Percentiles rank a stretch among this genome's conserved stretches.
Conservation (phyloP, 2,113 vertebrate species). For the Elachura formosa region DNA sequence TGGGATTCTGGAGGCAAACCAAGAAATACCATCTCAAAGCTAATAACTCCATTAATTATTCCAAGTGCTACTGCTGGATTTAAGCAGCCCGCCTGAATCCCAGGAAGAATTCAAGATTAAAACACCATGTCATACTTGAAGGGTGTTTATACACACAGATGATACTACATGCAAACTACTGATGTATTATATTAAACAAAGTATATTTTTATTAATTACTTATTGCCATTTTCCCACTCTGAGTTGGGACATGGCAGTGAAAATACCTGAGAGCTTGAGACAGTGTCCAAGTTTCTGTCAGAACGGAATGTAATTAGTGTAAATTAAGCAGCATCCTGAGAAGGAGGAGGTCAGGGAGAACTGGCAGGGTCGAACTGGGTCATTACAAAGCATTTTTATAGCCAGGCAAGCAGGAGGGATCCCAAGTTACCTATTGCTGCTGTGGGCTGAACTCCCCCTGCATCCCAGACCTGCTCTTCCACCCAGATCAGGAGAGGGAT, state of each 20-base stretch:
- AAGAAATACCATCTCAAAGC: neutral
- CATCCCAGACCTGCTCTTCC: neutral
- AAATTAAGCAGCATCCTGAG: conserved; percentile 86
- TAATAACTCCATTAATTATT: neutral
- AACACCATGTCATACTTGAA: neutral
- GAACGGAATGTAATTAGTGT: conserved; percentile 89
- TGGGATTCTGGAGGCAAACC: neutral
- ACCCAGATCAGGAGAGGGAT: neutral
- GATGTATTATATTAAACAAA: neutral
- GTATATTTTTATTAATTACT: neutral
- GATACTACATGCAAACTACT: neutral
- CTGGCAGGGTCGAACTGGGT: conserved; percentile 79
- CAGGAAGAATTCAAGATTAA: neutral
- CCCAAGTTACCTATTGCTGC: neutral
- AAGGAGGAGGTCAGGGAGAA: conserved; percentile 81
- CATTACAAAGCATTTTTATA: conserved; percentile 81
- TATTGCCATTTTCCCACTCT: conserved; percentile 29
- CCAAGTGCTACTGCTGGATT: neutral
- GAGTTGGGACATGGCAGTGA: conserved; percentile 13
- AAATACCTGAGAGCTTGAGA: conserved; percentile 74
- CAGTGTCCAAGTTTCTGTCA: conserved; percentile 90
- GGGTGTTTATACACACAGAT: neutral
- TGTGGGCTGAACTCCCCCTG: neutral
- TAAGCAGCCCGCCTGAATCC: neutral
- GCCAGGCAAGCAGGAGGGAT: conserved; percentile 10